phyloP scores from a whole-genome alignment of 2,888 invertebrate genomes.

The Anodontia alba region DNA sequence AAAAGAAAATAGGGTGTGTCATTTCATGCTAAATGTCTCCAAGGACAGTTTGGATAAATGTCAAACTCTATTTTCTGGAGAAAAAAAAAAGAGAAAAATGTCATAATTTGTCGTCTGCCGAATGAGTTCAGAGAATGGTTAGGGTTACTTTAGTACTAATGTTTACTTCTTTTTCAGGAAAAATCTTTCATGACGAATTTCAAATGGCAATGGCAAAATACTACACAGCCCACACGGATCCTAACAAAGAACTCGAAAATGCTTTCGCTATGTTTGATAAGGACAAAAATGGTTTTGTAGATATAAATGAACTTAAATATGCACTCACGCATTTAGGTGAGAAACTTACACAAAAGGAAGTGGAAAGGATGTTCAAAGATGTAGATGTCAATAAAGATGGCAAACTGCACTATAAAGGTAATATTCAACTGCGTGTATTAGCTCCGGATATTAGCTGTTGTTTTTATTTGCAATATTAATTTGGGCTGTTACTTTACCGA shows the following conservation, averaged over 20 bases:
- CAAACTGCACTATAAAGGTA: background rate
- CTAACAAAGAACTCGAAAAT: background rate
- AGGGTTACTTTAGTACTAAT: too few relatives aligned
- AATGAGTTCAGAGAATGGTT: too few relatives aligned
- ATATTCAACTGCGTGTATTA: background rate
- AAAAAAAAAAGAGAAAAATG: too few relatives aligned
- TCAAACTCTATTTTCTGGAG: too few relatives aligned
- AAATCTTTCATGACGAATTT: background rate
- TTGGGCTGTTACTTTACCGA: too few relatives aligned
- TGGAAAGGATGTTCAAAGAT: background rate
- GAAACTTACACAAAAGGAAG: background rate
- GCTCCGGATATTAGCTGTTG: too few relatives aligned
- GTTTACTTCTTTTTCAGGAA: constrained; percentile 5
- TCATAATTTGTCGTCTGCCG: too few relatives aligned
- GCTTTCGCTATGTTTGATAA: background rate
- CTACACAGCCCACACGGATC: background rate
- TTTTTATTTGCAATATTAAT: too few relatives aligned
- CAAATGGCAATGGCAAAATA: background rate
- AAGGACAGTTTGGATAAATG: too few relatives aligned
- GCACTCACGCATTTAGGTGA: background rate
- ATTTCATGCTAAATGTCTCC: too few relatives aligned
- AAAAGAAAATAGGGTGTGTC: too few relatives aligned
- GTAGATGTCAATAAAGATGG: background rate
- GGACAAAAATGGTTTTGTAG: background rate
- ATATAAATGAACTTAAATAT: background rate